Percentiles rank a stretch among this genome's conserved stretches.
Evolutionary conservation across 2,888 invertebrate genomes (phyloP).

Genomic region (Pteria penguin): DNA sequence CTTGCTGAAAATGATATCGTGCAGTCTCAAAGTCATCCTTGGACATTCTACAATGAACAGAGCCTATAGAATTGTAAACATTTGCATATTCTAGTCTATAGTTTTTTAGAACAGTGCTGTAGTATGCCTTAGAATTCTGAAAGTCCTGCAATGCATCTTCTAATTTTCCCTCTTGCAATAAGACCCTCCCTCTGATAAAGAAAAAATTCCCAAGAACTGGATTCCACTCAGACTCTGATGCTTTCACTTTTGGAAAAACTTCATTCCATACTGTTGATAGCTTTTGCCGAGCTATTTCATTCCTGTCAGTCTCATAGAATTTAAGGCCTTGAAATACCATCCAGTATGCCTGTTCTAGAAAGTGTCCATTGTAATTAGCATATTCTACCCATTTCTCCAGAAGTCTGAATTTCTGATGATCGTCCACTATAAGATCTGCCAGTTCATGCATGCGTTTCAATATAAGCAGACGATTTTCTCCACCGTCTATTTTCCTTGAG

Average conservation of each 20-base stretch:
- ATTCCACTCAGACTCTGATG: not conserved
- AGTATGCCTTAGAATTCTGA: slow-evolving; percentile 8
- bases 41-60: slow-evolving; percentile 13
- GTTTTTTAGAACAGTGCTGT: not conserved
- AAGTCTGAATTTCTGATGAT: slow-evolving; percentile 17
- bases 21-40: slow-evolving; percentile 13
- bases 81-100: slow-evolving; percentile 24
- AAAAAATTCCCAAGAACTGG: slow-evolving; percentile 24
- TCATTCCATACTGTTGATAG: not conserved
- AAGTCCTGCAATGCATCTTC: slow-evolving; percentile 8
- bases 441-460: slow-evolving; percentile 3
- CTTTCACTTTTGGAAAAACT: not conserved
- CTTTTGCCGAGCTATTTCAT: slow-evolving; percentile 14
- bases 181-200: slow-evolving; percentile 16
- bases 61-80: slow-evolving; percentile 35
- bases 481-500: not conserved
- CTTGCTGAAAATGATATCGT: slow-evolving; percentile 17
- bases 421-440: slow-evolving; percentile 15
- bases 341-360: slow-evolving; percentile 23
- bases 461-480: not conserved
- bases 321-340: slow-evolving; percentile 7
- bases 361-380: not conserved
- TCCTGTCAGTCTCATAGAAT: slow-evolving; percentile 30
- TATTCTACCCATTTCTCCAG: slow-evolving; percentile 19
- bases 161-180: not conserved